Percentiles rank a stretch among this genome's conserved stretches.
phyloP scores from a whole-genome alignment of 92 coral and sea anemone species.

The Epizoanthus rinbou region DNA sequence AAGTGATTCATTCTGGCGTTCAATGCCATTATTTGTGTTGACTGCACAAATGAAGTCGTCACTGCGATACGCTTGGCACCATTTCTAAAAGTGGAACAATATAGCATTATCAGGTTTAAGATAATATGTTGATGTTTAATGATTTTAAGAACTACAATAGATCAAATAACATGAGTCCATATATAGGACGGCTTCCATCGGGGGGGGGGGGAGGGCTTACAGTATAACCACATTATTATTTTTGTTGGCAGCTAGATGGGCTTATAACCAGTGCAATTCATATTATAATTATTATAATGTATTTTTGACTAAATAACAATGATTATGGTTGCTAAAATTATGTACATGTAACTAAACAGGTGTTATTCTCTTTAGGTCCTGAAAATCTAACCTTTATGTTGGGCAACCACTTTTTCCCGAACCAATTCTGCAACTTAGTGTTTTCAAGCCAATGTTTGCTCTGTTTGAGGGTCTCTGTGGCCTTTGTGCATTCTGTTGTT shows the following conservation, averaged over 20 bases:
- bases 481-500: slow-evolving; percentile 12
- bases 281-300: too few relatives aligned
- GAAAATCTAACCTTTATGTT: background rate
- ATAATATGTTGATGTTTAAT: background rate
- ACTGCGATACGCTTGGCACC: slow-evolving; percentile 48
- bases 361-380: background rate
- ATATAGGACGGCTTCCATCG: too few relatives aligned
- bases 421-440: background rate
- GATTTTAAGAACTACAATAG: background rate
- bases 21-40: slow-evolving; percentile 57
- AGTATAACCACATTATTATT: too few relatives aligned
- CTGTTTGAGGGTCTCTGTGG: slow-evolving; percentile 13
- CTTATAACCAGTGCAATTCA: too few relatives aligned
- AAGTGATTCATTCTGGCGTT: slow-evolving; percentile 51
- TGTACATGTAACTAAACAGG: background rate
- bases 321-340: too few relatives aligned
- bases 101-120: background rate
- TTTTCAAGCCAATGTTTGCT: slow-evolving; percentile 22
- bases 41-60: slow-evolving; percentile 53
- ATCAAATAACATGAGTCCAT: too few relatives aligned
- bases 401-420: slow-evolving; percentile 11
- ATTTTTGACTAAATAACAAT: too few relatives aligned
- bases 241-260: too few relatives aligned
- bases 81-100: slow-evolving; percentile 9
- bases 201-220: too few relatives aligned